Evolutionary conservation across 2,113 vertebrate species (phyloP).

Genomic region (Pseudorectes ferrugineus): DNA sequence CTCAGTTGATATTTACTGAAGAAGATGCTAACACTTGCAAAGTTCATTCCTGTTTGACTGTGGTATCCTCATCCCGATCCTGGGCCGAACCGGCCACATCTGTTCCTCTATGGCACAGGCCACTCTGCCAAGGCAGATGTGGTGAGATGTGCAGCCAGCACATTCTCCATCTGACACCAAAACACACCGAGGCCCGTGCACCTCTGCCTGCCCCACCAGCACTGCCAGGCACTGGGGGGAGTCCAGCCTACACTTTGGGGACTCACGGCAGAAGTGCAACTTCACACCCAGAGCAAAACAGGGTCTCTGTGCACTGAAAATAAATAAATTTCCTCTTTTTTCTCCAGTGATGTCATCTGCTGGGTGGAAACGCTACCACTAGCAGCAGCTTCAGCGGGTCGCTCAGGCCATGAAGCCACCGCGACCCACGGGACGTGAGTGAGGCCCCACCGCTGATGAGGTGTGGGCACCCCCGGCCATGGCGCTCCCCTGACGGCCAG

Average conservation of each 20-base stretch:
- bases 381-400: accelerated
- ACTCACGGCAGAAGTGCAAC: accelerated
- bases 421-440: accelerated
- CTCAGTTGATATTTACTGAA: not conserved
- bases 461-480: accelerated
- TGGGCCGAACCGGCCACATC: accelerated
- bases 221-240: accelerated
- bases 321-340: not conserved
- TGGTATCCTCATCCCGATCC: accelerated
- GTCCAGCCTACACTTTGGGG: accelerated
- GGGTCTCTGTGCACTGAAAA: accelerated
- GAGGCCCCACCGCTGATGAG: accelerated
- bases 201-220: accelerated
- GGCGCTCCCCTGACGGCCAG: accelerated
- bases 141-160: not conserved
- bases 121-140: accelerated
- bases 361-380: accelerated
- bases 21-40: not conserved
- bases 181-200: accelerated
- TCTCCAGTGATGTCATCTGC: not conserved
- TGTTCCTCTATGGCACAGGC: accelerated
- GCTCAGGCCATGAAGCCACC: accelerated
- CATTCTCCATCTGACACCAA: accelerated
- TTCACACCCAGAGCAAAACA: not conserved
- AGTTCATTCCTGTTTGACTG: not conserved